Conservation (phyloP, 37 sponge, comb jelly and placozoan genomes). For the Halichondria panicea region DNA sequence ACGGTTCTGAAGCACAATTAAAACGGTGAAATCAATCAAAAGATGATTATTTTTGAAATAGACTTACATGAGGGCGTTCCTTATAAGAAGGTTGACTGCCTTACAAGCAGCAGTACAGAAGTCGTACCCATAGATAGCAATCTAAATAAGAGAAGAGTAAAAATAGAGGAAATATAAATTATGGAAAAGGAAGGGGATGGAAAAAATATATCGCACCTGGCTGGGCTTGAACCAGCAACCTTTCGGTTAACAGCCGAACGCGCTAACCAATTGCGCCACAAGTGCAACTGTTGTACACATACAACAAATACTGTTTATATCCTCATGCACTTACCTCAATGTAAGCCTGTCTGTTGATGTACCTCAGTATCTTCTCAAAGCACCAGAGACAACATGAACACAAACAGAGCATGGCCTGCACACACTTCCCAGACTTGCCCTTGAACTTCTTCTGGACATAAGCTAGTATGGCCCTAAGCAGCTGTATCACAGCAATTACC, state of each 20-base stretch:
- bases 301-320: too few species aligned
- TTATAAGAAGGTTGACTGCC: constrained; percentile 74
- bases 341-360: constrained; percentile 97
- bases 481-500: constrained; percentile 94
- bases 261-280: too few species aligned
- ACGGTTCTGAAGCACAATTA: constrained; percentile 83
- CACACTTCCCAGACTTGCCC: constrained; percentile 36
- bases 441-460: constrained; percentile 91
- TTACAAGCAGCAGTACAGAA: constrained; percentile 85
- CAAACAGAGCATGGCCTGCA: constrained; percentile 59
- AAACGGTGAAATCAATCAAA: too few species aligned
- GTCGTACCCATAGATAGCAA: constrained; percentile 94
- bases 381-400: constrained; percentile 92
- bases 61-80: constrained; percentile 83
- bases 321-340: constrained; percentile 90
- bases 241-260: too few species aligned
- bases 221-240: too few species aligned
- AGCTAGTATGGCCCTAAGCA: constrained; percentile 83
- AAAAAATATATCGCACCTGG: too few species aligned
- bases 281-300: too few species aligned
- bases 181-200: too few species aligned
- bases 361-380: constrained; percentile 93
- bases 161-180: neutral
- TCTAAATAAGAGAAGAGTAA: constrained; percentile 25
- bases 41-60: too few species aligned